These are phyloP conservation scores for Crotalus horridus DNA, from an alignment of 2,113 vertebrate genomes.

Conservation along the genomic window DNA sequence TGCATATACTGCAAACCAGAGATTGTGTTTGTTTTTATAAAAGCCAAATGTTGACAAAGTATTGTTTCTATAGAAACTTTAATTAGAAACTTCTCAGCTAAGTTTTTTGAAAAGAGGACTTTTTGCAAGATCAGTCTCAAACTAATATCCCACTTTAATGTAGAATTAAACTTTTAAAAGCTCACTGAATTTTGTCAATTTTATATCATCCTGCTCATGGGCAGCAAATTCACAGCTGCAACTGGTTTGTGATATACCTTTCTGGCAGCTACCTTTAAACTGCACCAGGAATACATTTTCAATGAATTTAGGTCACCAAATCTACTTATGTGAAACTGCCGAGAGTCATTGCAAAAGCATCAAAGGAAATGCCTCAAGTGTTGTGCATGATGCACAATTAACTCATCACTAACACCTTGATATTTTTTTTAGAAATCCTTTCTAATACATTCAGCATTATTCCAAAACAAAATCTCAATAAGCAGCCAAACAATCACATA, in stretches of 20 bases:
- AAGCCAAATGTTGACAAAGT: background rate
- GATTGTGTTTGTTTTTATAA: background rate
- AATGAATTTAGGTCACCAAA: background rate
- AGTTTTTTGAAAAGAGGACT: background rate
- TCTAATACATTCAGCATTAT: background rate
- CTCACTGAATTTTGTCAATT: background rate
- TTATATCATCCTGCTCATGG: background rate
- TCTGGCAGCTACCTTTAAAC: background rate
- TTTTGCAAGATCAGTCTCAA: background rate
- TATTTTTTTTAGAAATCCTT: background rate
- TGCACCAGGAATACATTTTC: background rate
- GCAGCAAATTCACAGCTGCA: background rate
- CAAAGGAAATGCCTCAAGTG: background rate
- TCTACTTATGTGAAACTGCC: background rate
- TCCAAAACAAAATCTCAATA: background rate
- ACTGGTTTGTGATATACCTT: background rate
- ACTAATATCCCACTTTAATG: background rate
- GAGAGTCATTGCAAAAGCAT: background rate
- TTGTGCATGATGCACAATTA: background rate
- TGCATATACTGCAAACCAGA: background rate
- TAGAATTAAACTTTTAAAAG: background rate
- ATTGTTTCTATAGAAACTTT: background rate
- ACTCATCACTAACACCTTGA: background rate
- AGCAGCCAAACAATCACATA: background rate
- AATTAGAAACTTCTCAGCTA: constrained; percentile 5